Evolutionary conservation across 2,113 vertebrate genomes (phyloP).

Genomic region (Psettodes erumei): DNA sequence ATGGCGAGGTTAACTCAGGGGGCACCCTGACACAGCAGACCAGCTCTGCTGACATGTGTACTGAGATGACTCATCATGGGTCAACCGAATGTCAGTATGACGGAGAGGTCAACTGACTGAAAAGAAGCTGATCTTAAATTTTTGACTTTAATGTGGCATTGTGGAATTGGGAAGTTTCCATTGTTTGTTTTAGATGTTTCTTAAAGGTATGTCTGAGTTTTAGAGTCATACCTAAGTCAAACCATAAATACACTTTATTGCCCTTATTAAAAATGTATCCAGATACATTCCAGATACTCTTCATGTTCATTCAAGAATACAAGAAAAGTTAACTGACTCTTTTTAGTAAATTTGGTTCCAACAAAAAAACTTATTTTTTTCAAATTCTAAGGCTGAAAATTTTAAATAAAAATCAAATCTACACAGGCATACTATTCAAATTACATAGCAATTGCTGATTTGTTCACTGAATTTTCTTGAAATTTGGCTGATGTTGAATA

Average conservation of each 20-base stretch:
- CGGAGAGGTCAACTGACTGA: not conserved
- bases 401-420: no score
- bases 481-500: not conserved
- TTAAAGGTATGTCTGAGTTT: no score
- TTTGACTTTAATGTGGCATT: not conserved
- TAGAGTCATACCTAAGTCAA: not conserved
- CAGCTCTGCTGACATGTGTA: constrained; percentile 35
- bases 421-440: no score
- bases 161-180: not conserved
- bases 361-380: no score
- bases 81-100: constrained; percentile 43
- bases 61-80: constrained; percentile 22
- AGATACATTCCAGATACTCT: no score
- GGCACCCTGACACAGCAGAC: constrained; percentile 47
- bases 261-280: no score
- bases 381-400: no score
- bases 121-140: not conserved
- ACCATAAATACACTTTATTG: no score
- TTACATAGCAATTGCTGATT: no score
- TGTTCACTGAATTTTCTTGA: not conserved
- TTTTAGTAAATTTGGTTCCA: no score
- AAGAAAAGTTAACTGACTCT: not conserved
- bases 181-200: not conserved
- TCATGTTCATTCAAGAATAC: not conserved
- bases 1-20: constrained; percentile 53